Evolutionary conservation across 2,113 vertebrate genomes (phyloP), one percentile per base, ranked within the genome.

Genomic region (Physeter macrocephalus): DNA sequence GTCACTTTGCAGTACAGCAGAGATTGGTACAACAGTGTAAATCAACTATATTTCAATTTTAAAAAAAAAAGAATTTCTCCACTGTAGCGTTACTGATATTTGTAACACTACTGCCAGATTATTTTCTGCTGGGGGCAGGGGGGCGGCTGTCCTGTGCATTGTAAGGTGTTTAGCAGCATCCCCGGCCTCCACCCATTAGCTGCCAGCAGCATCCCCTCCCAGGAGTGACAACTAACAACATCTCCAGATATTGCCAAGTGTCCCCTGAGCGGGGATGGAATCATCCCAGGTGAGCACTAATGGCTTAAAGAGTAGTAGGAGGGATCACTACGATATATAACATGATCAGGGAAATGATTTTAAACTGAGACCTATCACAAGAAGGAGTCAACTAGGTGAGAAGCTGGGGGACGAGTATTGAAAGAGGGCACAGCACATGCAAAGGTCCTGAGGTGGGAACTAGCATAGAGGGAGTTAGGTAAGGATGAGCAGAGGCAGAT

Each of bases 91-190:
- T 20, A 15, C 0, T 36, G 36, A 71, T 11, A 10, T 20, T n/a
- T 12, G 5, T 14, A 18, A 72, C 17, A 36, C 31, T 36, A 34
- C 31, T 43, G 52, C 20, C 29, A 72, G 5, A 14, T 41, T 75
- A 17, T 34, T 34, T 71, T 75, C 59, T 84, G n/a, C 31, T 13
- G 0, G 10, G 34, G 43, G 52, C 4, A 2, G 0, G 6, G 2
- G 41, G 0, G 1, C 1, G 7, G 15, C 5, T n/a, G 31, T 62
- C 29, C 20, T 66, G 11, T 52, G 15, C 11, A 10, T 9, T 41
- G 31, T 2, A 64, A 25, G 21, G 11, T 59, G 11, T 14, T 81
- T 17, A 84, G 41, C 59, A 43, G 21, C 34, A 43, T 39, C 54
- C 39, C 34, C 41, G 43, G 62, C 49, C 43, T 86, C 66, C 25